Evolutionary conservation across 2,888 invertebrate species (phyloP).

Genomic region (Sacculina carcini): DNA sequence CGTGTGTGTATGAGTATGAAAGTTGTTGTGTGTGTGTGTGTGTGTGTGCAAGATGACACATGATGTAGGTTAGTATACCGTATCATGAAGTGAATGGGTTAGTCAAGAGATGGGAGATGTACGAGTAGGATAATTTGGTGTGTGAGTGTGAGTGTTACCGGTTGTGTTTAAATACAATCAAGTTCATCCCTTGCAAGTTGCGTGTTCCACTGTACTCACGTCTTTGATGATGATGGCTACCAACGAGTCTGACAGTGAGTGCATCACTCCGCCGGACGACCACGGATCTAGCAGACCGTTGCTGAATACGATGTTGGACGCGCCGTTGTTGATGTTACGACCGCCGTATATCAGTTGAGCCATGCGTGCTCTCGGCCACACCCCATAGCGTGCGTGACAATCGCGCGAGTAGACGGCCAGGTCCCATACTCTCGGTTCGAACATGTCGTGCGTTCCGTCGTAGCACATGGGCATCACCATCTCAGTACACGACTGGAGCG

Average conservation of each 20-base stretch:
- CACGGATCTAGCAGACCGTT: conserved; percentile 68
- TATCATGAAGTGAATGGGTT: no score
- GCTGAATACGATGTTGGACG: conserved; percentile 37
- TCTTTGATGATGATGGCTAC: conserved; percentile 45
- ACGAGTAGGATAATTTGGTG: no score
- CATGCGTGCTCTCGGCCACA: conserved; percentile 36
- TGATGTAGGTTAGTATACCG: no score
- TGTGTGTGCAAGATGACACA: no score
- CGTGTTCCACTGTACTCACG: neutral
- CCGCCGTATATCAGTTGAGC: conserved; percentile 57
- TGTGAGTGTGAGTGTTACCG: no score
- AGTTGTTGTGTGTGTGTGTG: no score
- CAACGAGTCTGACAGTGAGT: conserved; percentile 35
- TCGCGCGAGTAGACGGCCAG: conserved; percentile 32
- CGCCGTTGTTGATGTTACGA: conserved; percentile 32
- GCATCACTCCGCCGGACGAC: conserved; percentile 55
- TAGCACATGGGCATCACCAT: conserved; percentile 89
- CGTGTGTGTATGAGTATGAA: no score
- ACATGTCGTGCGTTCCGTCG: conserved; percentile 52
- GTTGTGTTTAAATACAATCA: no score
- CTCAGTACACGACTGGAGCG: conserved; percentile 58
- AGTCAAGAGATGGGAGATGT: no score
- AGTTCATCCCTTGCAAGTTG: no score
- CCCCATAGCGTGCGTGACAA: conserved; percentile 41
- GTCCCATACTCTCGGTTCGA: conserved; percentile 47